phyloP scores from a whole-genome alignment of 2,888 invertebrate species.

The Cordilura impudica region DNA sequence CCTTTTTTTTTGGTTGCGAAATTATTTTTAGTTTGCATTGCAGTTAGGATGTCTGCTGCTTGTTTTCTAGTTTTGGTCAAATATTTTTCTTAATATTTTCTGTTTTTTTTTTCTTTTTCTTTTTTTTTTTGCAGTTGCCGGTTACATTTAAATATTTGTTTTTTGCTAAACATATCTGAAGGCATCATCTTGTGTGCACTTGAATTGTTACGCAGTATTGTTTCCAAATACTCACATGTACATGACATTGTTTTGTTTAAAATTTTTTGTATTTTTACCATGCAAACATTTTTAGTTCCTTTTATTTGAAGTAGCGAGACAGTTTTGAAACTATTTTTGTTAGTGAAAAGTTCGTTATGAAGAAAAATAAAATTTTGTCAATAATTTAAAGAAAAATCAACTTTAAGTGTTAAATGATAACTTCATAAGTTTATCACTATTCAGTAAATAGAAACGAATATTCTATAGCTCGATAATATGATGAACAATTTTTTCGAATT shows the following conservation, averaged over 20 bases:
- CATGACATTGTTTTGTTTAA: background rate
- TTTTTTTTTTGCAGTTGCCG: constrained; percentile 8
- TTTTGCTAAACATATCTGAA: background rate
- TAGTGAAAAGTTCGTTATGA: background rate
- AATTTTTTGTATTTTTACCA: background rate
- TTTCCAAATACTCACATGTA: background rate
- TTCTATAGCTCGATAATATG: too few species aligned
- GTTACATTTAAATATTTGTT: constrained; percentile 53
- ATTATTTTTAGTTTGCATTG: constrained; percentile 30
- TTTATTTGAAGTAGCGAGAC: too few species aligned
- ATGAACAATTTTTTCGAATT: too few species aligned
- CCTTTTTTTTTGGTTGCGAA: background rate
- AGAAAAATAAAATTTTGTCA: background rate
- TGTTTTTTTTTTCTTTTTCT: constrained; percentile 41
- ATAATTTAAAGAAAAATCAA: background rate
- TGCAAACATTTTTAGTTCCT: constrained; percentile 13
- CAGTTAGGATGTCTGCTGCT: constrained; percentile 27
- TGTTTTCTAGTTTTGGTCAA: constrained; percentile 16
- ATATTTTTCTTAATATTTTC: constrained; percentile 13
- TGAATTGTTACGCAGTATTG: constrained; percentile 57
- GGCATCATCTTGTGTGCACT: constrained; percentile 49
- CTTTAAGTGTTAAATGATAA: too few species aligned
- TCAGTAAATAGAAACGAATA: too few species aligned
- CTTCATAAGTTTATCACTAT: too few species aligned
- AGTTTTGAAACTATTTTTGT: background rate